Evolutionary conservation across 2,113 vertebrate genomes (phyloP), one percentile per base, ranked within the genome.

Genomic region (Siniperca knerii): DNA sequence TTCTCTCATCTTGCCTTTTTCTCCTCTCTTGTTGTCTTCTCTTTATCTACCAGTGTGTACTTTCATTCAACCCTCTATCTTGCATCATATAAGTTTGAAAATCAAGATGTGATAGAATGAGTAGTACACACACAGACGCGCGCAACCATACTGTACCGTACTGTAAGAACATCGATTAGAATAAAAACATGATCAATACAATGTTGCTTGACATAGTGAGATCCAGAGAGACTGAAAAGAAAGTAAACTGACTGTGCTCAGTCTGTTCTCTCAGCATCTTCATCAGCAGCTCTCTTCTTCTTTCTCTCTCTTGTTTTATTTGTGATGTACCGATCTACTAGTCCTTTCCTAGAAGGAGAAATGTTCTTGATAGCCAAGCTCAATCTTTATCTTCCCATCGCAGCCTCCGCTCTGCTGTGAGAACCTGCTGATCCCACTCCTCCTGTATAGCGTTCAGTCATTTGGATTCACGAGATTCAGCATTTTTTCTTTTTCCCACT

Each of bases 331-430:
- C 0, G 3, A 90, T 81, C 48, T 37, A 66, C 40, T 11, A 4
- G 23, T 42, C n/a, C 42, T 75, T 75, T 78, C 62, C 61, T 79
- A 60, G 52, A 73, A 68, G 68, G 82, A 75, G 11, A 73, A 71
- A 44, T 4, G 16, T 75, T 85, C 79, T 89, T 89, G 84, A 86
- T 79, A 80, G 54, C 62, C 9, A 15, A 42, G 35, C 79, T 81
- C 44, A 8, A 11, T 50, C 66, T 73, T 86, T 86, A 82, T 87
- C 70, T 79, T 62, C 25, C 9, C 70, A 58, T 76, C 18, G 0
- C 62, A 75, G 61, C 75, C 80, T 81, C 66, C 29, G 62, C 57
- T 58, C 18, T 4, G 52, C 37, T 77, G 33, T 50, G 42, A 58
- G n/a, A 83, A 76, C 62, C 61, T 55, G 78, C 66, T 82, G 61